Evolutionary conservation across 2,797 vertebrate species (phyloP).

Genomic region (Thaleichthys pacificus): DNA sequence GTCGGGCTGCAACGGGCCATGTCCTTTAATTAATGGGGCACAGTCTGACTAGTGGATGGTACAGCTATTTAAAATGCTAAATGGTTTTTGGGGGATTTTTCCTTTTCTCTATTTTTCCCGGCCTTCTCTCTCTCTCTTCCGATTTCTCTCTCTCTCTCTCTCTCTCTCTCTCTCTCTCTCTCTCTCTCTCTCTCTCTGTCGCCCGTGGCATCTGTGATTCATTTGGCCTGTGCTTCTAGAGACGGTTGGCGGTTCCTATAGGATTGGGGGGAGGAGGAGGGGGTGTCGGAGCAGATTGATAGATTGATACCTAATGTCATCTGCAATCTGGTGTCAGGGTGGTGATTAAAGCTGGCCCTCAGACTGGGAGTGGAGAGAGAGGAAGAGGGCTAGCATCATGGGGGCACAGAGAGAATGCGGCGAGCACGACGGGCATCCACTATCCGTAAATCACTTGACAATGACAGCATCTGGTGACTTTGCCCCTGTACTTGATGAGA

Average conservation of each 20-base stretch:
- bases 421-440: background rate
- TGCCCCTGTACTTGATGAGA: too few relatives aligned
- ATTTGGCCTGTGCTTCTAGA: slow-evolving; percentile 37
- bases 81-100: slow-evolving; percentile 36
- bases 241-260: slow-evolving; percentile 14
- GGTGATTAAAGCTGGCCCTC: slow-evolving; percentile 24
- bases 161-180: background rate
- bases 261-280: background rate
- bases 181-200: slow-evolving; percentile 3
- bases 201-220: slow-evolving; percentile 43
- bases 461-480: too few relatives aligned
- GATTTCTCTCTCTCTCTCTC: slow-evolving; percentile 12
- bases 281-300: slow-evolving; percentile 16
- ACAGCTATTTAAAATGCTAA: slow-evolving; percentile 59
- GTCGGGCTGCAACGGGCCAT: slow-evolving; percentile 52
- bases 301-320: slow-evolving; percentile 45
- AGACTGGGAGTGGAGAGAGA: background rate
- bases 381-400: background rate
- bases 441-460: too few relatives aligned
- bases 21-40: slow-evolving; percentile 66
- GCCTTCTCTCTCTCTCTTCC: background rate
- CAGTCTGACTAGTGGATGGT: slow-evolving; percentile 37
- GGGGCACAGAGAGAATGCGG: background rate
- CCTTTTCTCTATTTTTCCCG: slow-evolving; percentile 4
- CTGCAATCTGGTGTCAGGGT: slow-evolving; percentile 37